phyloP scores from a whole-genome alignment of 2,113 vertebrate genomes.

The Scatophagus argus region DNA sequence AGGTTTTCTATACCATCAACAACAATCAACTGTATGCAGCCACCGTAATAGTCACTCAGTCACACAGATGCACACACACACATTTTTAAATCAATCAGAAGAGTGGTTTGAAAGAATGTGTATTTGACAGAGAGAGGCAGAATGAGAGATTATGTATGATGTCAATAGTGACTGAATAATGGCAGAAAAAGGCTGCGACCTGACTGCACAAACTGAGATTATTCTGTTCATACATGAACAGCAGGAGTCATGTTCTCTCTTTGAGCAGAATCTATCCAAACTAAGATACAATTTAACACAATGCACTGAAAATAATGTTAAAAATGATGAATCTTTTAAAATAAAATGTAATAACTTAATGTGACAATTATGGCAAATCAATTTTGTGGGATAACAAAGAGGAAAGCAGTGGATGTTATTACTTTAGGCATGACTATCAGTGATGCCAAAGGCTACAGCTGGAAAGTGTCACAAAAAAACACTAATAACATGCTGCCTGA shows the following conservation, averaged over 20 bases:
- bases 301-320: background rate
- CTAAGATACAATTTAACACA: background rate
- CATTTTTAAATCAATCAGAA: too few species aligned
- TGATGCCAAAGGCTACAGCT: conserved; percentile 31
- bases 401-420: background rate
- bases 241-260: background rate
- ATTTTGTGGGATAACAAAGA: background rate
- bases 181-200: background rate
- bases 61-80: too few species aligned
- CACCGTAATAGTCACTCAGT: too few species aligned
- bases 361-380: background rate
- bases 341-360: background rate
- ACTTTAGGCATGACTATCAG: background rate
- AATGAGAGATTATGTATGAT: background rate
- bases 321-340: background rate
- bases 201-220: background rate
- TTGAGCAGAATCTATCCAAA: too few species aligned
- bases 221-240: background rate
- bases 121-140: too few species aligned
- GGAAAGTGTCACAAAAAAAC: conserved; percentile 15
- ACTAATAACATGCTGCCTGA: conserved; percentile 51
- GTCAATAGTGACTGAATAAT: background rate
- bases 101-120: too few species aligned
- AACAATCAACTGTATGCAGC: too few species aligned
- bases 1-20: too few species aligned